Evolutionary conservation across 2,888 invertebrate genomes (phyloP).

Genomic region (Leptothorax acervorum): DNA sequence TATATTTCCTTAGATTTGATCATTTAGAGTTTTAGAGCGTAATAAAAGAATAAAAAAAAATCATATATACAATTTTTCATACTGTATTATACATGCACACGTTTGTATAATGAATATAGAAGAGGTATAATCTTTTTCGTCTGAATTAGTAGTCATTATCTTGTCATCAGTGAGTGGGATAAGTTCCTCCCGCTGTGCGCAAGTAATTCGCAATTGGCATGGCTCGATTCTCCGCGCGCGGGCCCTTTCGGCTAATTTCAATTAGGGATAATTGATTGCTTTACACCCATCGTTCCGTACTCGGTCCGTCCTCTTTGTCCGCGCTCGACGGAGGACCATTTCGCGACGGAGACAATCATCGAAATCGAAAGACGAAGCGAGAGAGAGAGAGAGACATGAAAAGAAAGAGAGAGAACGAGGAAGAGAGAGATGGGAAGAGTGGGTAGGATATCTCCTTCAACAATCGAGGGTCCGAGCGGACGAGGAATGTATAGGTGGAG

Average conservation of each 20-base stretch:
- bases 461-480: slow-evolving; percentile 41
- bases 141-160: not conserved
- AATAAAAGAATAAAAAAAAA: not conserved
- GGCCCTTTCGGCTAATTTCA: slow-evolving; percentile 61
- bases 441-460: slow-evolving; percentile 46
- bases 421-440: not conserved
- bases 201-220: slow-evolving; percentile 48
- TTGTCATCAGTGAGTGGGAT: slow-evolving; percentile 17
- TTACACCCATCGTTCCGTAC: slow-evolving; percentile 54
- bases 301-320: slow-evolving; percentile 43
- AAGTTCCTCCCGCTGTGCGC: slow-evolving; percentile 27
- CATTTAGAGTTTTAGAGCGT: not conserved
- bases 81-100: not conserved
- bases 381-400: not conserved
- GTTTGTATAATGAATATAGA: not conserved
- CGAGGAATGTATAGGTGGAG: not conserved
- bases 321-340: slow-evolving; percentile 50
- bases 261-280: slow-evolving; percentile 65
- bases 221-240: slow-evolving; percentile 36
- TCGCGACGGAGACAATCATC: slow-evolving; percentile 39
- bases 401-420: slow-evolving; percentile 11
- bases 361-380: slow-evolving; percentile 43
- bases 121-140: not conserved
- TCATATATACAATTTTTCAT: not conserved
- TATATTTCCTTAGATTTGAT: not conserved